phyloP scores from a whole-genome alignment of 2,113 vertebrate species.

The Noturus placidus region DNA sequence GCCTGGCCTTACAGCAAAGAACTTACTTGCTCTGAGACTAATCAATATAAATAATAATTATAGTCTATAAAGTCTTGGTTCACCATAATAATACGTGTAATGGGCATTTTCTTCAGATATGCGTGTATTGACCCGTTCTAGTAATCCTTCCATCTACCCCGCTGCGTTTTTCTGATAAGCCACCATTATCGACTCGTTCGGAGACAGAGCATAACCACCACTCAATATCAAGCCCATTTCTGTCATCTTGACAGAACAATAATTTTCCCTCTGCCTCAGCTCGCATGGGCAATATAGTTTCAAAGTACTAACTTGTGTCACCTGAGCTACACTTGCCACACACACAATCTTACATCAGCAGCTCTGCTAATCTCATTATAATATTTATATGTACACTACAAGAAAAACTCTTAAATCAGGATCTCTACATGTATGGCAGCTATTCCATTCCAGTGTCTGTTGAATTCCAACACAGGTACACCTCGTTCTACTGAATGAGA shows the following conservation, averaged over 20 bases:
- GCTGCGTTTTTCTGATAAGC: slow-evolving; percentile 62
- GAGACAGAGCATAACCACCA: slow-evolving; percentile 58
- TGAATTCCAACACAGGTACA: too few relatives aligned
- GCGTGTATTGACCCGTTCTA: slow-evolving; percentile 45
- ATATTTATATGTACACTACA: too few relatives aligned
- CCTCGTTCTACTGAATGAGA: too few relatives aligned
- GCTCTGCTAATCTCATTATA: background rate
- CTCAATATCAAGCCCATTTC: slow-evolving; percentile 53
- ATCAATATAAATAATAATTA: slow-evolving; percentile 71
- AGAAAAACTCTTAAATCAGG: too few relatives aligned
- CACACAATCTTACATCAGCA: background rate
- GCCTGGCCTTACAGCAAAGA: background rate
- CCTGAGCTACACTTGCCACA: slow-evolving; percentile 12
- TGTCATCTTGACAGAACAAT: slow-evolving; percentile 23
- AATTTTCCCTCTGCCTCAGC: slow-evolving; percentile 31
- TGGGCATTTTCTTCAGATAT: slow-evolving; percentile 64
- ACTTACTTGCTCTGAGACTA: slow-evolving; percentile 35
- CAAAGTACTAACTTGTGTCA: background rate
- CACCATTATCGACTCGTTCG: slow-evolving; percentile 64
- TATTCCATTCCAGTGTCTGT: too few relatives aligned
- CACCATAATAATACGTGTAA: slow-evolving; percentile 64
- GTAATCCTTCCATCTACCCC: slow-evolving; percentile 34
- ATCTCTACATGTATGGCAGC: too few relatives aligned
- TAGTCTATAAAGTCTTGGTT: slow-evolving; percentile 61
- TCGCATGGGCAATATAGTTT: slow-evolving; percentile 20